Base-by-base conservation (phyloP, 1,140 invertebrate species). In the Vanessa atalanta region DNA sequence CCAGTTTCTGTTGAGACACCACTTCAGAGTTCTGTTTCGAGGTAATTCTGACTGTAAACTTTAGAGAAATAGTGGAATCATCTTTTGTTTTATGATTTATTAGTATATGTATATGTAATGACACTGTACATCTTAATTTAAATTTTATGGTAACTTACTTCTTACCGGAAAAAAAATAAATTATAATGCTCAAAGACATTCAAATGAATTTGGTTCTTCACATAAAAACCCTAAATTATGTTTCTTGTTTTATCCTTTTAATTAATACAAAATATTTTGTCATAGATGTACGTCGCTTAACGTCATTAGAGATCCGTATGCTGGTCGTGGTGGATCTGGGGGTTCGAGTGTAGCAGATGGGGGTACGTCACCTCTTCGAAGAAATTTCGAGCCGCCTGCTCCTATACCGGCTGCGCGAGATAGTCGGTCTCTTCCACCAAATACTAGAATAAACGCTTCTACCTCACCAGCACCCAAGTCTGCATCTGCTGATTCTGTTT, bases 1-100 rank as follows among this genome's bases (percentile, higher is more conserved):
- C 97, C 97, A 11, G 95, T 97, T 26, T 97, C 97, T 11, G 95
- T 96, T 26, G 97, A 98, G 86, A 98, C 97, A 69, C 97, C 97
- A 55, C 93, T 98, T 69, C 96, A 96, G 87, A 96, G 96, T 83
- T 95, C 96, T 65, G 96, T 97, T 43, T 97, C 97, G 11, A 94
- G 95, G 94, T 94, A 80, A 64, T 26, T 11, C 20, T 20, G 11
- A 26, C 20, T 26, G 4, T 60, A 13, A 15, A 20, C 15, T 53
- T n/a, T 51, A 16, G 16, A 51, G 5, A 1, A 50, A 51, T n/a
- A 51, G 15, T n/a, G 2, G 15, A 51, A 16, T 1, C 6, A 31
- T 31, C 26, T 31, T 4, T 31, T 4, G 3, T 31, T 31, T 6
- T 31, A 31, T 31, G 26, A 31, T 31, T 31, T 31, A 31, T 31